Percentiles rank a stretch among this genome's conserved stretches.
phyloP scores from a whole-genome alignment of 1,140 invertebrate genomes.

The Drosophila ambigua region DNA sequence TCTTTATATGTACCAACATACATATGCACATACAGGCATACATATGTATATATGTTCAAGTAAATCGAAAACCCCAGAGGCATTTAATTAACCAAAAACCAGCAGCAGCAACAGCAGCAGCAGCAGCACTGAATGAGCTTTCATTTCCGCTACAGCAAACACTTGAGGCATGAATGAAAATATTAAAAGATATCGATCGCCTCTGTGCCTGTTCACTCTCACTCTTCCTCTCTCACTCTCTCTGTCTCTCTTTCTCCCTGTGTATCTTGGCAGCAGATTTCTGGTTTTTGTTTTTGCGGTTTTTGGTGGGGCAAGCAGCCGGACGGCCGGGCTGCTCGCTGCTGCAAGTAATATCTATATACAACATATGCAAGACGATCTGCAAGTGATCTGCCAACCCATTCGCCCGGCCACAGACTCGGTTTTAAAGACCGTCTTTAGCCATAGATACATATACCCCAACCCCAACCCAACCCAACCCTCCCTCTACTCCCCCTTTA shows the following conservation, averaged over 20 bases:
- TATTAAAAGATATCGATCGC: slow-evolving; percentile 79
- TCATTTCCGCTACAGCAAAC: slow-evolving; percentile 70
- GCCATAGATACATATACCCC: slow-evolving; percentile 9
- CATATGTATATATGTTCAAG: slow-evolving; percentile 4
- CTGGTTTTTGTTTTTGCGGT: slow-evolving; percentile 40
- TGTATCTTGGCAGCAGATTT: slow-evolving; percentile 40
- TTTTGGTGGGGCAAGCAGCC: slow-evolving; percentile 14
- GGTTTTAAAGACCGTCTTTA: slow-evolving; percentile 45
- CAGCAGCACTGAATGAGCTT: slow-evolving; percentile 57
- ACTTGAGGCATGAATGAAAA: slow-evolving; percentile 74
- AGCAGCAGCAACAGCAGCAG: slow-evolving; percentile 47
- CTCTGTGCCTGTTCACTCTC: slow-evolving; percentile 22
- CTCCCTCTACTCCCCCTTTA: no score
- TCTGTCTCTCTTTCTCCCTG: neutral
- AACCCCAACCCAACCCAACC: no score
- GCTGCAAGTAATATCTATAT: slow-evolving; percentile 55
- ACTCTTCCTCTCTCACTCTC: slow-evolving; percentile 34
- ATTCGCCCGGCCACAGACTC: slow-evolving; percentile 1
- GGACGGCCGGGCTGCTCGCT: neutral
- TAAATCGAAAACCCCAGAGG: slow-evolving; percentile 61
- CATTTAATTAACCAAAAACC: slow-evolving; percentile 75
- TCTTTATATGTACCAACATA: neutral
- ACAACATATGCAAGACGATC: slow-evolving; percentile 44
- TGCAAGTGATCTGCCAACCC: slow-evolving; percentile 41
- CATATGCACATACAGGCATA: slow-evolving; percentile 9